These are phyloP conservation scores for Drosophila serrata DNA, from an alignment of 1,140 invertebrate genomes.

Conservation along the genomic window DNA sequence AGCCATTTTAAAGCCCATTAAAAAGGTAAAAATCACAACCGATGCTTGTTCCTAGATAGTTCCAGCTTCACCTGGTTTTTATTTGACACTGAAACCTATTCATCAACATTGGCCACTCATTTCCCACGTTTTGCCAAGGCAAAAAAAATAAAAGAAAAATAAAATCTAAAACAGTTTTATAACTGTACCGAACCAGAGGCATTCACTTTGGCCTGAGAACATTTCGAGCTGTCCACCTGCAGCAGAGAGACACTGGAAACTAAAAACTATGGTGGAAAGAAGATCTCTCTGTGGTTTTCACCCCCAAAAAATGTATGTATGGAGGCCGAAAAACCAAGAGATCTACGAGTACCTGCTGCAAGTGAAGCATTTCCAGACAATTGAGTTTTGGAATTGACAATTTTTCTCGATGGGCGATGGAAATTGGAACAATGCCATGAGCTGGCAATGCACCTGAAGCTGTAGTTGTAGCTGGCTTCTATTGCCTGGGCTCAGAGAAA, in stretches of 20 bases:
- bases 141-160: constrained; percentile 25
- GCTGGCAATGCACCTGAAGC: constrained; percentile 65
- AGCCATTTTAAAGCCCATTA: not conserved
- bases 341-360: constrained; percentile 49
- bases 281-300: constrained; percentile 70
- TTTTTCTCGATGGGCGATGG: constrained; percentile 40
- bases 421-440: constrained; percentile 66
- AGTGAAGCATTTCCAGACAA: constrained; percentile 70
- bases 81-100: constrained; percentile 32
- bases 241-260: constrained; percentile 38
- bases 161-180: constrained; percentile 65
- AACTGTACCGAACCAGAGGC: constrained; percentile 64
- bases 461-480: constrained; percentile 46
- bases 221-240: constrained; percentile 73
- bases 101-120: constrained; percentile 34
- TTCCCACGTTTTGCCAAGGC: constrained; percentile 71
- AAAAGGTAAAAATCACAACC: constrained; percentile 1
- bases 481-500: constrained; percentile 54
- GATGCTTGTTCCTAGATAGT: constrained; percentile 20
- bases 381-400: constrained; percentile 78
- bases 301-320: constrained; percentile 47
- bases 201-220: constrained; percentile 62
- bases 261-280: constrained; percentile 64
- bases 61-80: constrained; percentile 26
- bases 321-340: constrained; percentile 29